Evolutionary conservation across 2,113 vertebrate genomes (phyloP), one percentile per base, ranked within the genome.

Genomic region (Leptodactylus fuscus): DNA sequence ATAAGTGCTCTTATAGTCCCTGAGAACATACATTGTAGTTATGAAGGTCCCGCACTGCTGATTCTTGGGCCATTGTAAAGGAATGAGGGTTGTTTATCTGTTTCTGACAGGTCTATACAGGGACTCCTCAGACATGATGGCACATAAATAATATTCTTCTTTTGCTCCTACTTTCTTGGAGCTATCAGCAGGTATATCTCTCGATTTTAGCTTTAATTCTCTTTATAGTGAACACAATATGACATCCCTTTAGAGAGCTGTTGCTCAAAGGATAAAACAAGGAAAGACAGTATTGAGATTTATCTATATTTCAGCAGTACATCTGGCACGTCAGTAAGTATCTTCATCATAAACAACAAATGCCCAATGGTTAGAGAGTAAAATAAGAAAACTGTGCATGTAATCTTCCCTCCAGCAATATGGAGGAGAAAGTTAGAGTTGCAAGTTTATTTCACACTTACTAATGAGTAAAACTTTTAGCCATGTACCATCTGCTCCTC

Each of bases 311-410:
- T 51, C 27, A 76, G 27, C 16, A 76, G 44, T 32, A 32, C 44
- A 75, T 75, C 73, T 48, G 46, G 73, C 24, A 20, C 51, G 41
- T 51, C 36, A 49, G 44, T 4, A 51, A 18, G 24, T 20, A 32
- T 76, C 73, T 76, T 49, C 73, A 48, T 49, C 44, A 49, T 75
- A 51, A 51, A 49, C 24, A 75, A 15, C 20, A 76, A 29, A 76
- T 20, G 32, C 44, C 11, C 41, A 75, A 32, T 48, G 18, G 46
- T 48, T 49, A 49, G 5, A 18, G 18, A 48, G 27, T 76, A 4
- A 51, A 76, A 51, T 16, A 76, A 29, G 1, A 76, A 49, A 51
- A 70, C 16, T 29, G 18, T 76, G 46, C 27, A 20, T 20, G 46
- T 22, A 51, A 51, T 76, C 46, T 51, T 76, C 24, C 73, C 73